Base-by-base conservation (phyloP, 2,113 vertebrate genomes). In the Semnornis frantzii region DNA sequence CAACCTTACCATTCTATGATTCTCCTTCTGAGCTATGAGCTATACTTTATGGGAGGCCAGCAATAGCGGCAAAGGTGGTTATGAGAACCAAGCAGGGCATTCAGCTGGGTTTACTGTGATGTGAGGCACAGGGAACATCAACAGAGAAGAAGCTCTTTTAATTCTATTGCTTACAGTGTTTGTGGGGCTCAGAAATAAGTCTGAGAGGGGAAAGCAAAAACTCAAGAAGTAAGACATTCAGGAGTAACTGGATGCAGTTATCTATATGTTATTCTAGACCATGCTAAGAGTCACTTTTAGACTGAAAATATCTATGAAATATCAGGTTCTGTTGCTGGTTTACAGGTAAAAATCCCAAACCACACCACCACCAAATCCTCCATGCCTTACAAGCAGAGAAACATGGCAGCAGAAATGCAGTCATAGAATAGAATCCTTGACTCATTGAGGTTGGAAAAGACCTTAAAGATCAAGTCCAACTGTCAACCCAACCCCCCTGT, bases 61-160 rank as follows among this genome's bases (percentile, higher is more conserved):
- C 20, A n/a, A 18, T 25, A 54, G 54, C 78, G n/a, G 58, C 66
- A 91, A 89, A 77, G 16, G 28, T 63, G 13, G 14, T 42, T 3
- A 58, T 4, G 9, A 77, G 66, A 75, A 71, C 14, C 14, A 66
- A 81, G 48, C 11, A 55, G 15, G 27, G 24, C 81, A 14, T 16
- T 20, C 33, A 77, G n/a, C 27, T 34, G 27, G 52, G 3, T 15
- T 30, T 77, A 70, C 7, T 0, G 0, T 25, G 24, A 48, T 28
- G 28, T 59, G 46, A 14, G 63, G 50, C 1, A 3, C 46, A 68
- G 16, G 27, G 71, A 88, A 68, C 9, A 57, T 28, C 48, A 77
- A 48, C 0, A 72, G n/a, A 81, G 42, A 78, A 78, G 25, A 2
- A 57, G 14, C 4, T 77, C 34, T 54, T 84, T 65, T 42, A 70